Evolutionary conservation across 2,113 vertebrate species (phyloP).

Genomic region (Tupaia tana): DNA sequence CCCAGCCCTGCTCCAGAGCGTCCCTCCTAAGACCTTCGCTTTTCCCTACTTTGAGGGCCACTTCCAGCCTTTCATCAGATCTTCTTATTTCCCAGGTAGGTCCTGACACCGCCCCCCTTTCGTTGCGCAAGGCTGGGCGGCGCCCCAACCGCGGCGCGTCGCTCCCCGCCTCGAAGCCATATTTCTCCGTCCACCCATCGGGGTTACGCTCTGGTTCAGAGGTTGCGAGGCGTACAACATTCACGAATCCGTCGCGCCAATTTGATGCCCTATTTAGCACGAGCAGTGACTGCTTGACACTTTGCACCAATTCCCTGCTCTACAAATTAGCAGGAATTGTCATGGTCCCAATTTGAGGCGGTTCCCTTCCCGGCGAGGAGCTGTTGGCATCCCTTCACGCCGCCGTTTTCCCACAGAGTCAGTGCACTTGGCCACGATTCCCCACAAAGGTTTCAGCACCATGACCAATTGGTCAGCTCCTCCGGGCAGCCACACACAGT

Average conservation of each 20-base stretch:
- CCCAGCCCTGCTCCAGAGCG: constrained; percentile 86
- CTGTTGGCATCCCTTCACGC: constrained; percentile 89
- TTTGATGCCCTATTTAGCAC: constrained; percentile 95
- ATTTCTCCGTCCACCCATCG: constrained; percentile 65
- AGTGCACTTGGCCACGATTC: constrained; percentile 85
- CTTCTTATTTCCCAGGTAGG: constrained; percentile 96
- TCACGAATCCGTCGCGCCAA: constrained; percentile 92
- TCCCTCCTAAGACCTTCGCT: constrained; percentile 92
- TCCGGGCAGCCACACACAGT: constrained; percentile 91
- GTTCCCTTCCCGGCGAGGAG: constrained; percentile 89
- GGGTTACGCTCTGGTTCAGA: constrained; percentile 88
- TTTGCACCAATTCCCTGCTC: constrained; percentile 91
- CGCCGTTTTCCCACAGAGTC: constrained; percentile 91
- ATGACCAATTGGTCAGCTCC: constrained; percentile 93
- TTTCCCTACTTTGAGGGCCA: constrained; percentile 95
- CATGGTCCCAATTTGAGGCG: constrained; percentile 93
- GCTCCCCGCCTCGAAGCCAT: constrained; percentile 31
- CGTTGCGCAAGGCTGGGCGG: not conserved
- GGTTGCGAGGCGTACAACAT: constrained; percentile 89
- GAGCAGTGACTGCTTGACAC: constrained; percentile 92
- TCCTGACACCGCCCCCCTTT: not conserved
- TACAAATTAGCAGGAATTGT: constrained; percentile 95
- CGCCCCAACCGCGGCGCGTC: not conserved
- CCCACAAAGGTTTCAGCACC: constrained; percentile 93
- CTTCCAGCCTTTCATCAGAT: constrained; percentile 95